Conservation (phyloP, 2,797 vertebrate genomes). For the Phataginus tricuspis region DNA sequence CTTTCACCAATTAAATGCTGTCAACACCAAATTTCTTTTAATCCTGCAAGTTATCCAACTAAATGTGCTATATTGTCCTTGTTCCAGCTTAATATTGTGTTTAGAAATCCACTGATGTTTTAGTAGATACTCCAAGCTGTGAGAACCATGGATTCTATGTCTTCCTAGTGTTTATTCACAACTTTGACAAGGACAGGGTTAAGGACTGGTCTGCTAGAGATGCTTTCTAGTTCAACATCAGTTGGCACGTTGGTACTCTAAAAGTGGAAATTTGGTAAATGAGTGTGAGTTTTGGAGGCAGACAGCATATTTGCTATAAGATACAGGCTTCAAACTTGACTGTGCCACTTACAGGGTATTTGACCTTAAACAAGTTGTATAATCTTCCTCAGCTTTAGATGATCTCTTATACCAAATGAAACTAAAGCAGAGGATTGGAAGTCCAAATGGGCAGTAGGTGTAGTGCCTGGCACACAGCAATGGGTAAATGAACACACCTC, state of each 20-base stretch:
- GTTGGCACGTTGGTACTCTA: accelerated
- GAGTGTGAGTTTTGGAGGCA: not conserved
- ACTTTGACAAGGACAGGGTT: not conserved
- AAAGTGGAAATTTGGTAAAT: not conserved
- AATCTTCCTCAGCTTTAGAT: not conserved
- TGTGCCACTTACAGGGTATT: not conserved
- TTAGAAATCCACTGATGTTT: not conserved
- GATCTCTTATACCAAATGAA: not conserved
- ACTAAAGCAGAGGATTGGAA: not conserved
- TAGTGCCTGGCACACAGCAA: accelerated
- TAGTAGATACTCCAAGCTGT: not conserved
- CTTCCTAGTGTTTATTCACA: not conserved
- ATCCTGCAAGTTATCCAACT: not conserved
- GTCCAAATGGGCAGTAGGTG: not conserved
- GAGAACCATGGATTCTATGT: not conserved
- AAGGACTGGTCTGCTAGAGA: not conserved
- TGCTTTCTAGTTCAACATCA: not conserved
- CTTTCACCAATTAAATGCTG: not conserved
- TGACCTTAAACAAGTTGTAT: not conserved
- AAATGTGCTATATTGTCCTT: not conserved
- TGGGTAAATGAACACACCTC: not conserved
- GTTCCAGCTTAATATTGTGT: not conserved
- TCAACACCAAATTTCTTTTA: not conserved
- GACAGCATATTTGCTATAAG: not conserved
- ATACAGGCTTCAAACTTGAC: not conserved